Evolutionary conservation across 1,140 invertebrate genomes (phyloP), one percentile per base, ranked within the genome.

Genomic region (Drosophila yakuba): DNA sequence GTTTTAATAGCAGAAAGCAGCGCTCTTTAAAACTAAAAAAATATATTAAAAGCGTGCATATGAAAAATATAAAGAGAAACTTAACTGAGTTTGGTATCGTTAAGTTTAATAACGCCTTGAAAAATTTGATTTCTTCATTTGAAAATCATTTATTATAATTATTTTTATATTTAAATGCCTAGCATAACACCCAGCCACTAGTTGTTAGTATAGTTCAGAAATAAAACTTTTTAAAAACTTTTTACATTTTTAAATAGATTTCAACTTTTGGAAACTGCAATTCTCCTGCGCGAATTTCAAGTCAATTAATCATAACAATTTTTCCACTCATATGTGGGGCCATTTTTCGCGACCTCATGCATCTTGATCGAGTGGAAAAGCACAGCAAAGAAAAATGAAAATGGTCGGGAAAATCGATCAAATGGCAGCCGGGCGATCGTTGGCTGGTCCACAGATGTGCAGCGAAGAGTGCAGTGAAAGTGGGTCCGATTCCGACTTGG

Each of bases 401-500:
- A 62, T 6, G 12, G 44, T 38, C n/a, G 51, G 60, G 60, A 78
- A 85, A 88, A 67, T 69, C 68, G 71, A 57, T 54, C 55, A 62
- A 55, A 57, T 66, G 60, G 68, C 20, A 2, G 17, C 0, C 17
- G 17, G 61, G 39, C 61, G 72, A 75, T 75, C 41, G 55, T 36
- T 20, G 20, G 20, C 20, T 51, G 62, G 83, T 78, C 64, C 84
- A 77, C 78, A 81, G 83, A 81, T 78, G 82, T 57, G 73, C 74
- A 85, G 56, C 67, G 63, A 72, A 44, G 74, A 85, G 78, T 82
- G 78, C 57, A 85, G 81, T 85, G 82, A 85, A 88, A 85, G 82
- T 88, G 82, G 74, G 63, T 85, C 78, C 64, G 45, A 38, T 41
- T 48, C 41, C 45, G 45, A 44, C 35, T 64, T 20, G 23, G 23